Base-by-base conservation (phyloP, 2,888 invertebrate species). In the Auanema sp. region DNA sequence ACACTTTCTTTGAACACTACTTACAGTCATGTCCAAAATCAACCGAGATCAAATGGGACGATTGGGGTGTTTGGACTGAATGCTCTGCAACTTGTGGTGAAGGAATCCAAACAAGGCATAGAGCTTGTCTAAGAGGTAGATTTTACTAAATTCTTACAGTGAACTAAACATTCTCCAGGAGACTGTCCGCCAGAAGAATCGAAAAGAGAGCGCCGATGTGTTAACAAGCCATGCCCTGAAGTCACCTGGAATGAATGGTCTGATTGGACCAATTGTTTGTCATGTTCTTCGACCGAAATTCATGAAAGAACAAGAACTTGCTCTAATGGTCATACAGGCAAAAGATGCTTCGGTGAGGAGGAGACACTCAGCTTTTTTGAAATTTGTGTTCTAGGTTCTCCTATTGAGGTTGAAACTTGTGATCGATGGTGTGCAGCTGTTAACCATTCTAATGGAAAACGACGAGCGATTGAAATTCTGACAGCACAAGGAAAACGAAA, bases 221-320 rank as follows among this genome's bases (percentile, higher is more conserved):
- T 72, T 23, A 62, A 64, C 57, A 62, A 66, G 3, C 69, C 71
- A 14, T 74, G 69, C 25, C 33, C 33, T 33, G 33, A 33, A 33
- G 68, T 62, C 42, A 64, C 69, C 5, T 72, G 69, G 67, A 58
- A 64, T 33, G 60, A 68, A 10, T 90, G 90, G 90, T 88, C 88
- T 11, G 87, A 88, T 3, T 90, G 90, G 90, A 88, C 89, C 0
- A 50, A 44, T 8, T 80, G 80, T 65, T 71, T 73, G 16, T 60
- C 69, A n/a, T 72, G 71, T 50, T 75, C 71, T 12, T 67, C 69
- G 12, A 69, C 69, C 49, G 72, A 69, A 43, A 68, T 58, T 42
- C 50, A 70, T 52, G 67, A 21, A 10, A 57, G 67, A 24, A 33
- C 43, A 4, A 42, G 67, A 47, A 51, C 24, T 14, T 67, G 67